Percentiles rank a stretch among this genome's conserved stretches.
phyloP scores from a whole-genome alignment of 2,113 vertebrate species.

The Condylura cristata region DNA sequence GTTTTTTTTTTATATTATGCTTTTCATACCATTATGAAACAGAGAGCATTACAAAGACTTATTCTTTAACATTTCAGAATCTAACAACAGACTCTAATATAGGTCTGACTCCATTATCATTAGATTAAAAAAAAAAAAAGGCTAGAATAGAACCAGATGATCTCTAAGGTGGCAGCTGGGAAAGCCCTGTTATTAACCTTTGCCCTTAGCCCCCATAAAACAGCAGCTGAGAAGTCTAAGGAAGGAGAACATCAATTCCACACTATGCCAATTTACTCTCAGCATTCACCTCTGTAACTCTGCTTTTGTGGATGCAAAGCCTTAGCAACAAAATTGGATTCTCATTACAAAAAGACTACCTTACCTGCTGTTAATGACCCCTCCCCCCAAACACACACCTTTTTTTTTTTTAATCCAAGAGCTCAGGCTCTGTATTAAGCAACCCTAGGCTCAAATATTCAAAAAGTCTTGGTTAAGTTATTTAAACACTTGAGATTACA shows the following conservation, averaged over 20 bases:
- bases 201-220: background rate
- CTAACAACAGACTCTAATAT: background rate
- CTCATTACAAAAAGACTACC: constrained; percentile 5
- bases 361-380: background rate
- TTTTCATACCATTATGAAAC: background rate
- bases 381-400: too few relatives aligned
- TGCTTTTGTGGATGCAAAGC: background rate
- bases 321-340: background rate
- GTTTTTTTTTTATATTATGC: too few relatives aligned
- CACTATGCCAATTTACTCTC: background rate
- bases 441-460: background rate
- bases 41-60: background rate
- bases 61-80: background rate
- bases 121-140: background rate
- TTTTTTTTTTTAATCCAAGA: background rate
- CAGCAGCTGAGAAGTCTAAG: background rate
- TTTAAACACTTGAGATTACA: background rate
- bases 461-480: background rate
- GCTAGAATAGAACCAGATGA: background rate
- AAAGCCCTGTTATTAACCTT: background rate
- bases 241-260: background rate
- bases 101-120: background rate
- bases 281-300: background rate
- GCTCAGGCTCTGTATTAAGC: background rate
- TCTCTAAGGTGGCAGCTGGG: background rate